Evolutionary conservation across 2,888 invertebrate species (phyloP).

Genomic region (Alloplasta piceator): DNA sequence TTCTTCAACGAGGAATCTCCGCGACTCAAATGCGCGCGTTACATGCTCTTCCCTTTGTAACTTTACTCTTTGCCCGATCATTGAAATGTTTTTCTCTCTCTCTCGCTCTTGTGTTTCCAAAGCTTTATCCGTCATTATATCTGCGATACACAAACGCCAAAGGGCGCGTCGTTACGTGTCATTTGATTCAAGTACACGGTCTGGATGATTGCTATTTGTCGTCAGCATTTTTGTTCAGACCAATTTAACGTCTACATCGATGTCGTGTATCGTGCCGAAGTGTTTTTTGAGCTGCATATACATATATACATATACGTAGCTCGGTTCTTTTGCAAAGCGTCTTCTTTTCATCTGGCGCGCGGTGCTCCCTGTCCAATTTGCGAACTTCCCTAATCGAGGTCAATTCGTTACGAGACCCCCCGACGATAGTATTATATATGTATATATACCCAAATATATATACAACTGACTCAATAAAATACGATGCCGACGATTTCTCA

Average conservation of each 20-base stretch:
- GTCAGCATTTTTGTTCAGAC: constrained; percentile 31
- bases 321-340: constrained; percentile 14
- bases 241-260: constrained; percentile 33
- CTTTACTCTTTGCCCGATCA: background rate
- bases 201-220: constrained; percentile 27
- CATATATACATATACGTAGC: too few relatives aligned
- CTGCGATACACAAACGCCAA: background rate
- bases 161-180: too few relatives aligned
- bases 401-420: constrained; percentile 63
- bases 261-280: constrained; percentile 5
- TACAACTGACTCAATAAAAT: constrained; percentile 45
- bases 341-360: constrained; percentile 9
- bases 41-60: background rate
- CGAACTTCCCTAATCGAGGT: constrained; percentile 64
- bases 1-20: background rate
- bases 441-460: too few relatives aligned
- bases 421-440: constrained; percentile 32
- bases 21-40: background rate
- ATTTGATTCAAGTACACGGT: too few relatives aligned
- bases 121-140: background rate
- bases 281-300: background rate
- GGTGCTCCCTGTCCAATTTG: constrained; percentile 60
- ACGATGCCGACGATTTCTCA: constrained; percentile 57
- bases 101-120: background rate
- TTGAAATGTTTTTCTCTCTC: background rate